Conservation (phyloP, 2,113 vertebrate genomes). For the Daboia siamensis region DNA sequence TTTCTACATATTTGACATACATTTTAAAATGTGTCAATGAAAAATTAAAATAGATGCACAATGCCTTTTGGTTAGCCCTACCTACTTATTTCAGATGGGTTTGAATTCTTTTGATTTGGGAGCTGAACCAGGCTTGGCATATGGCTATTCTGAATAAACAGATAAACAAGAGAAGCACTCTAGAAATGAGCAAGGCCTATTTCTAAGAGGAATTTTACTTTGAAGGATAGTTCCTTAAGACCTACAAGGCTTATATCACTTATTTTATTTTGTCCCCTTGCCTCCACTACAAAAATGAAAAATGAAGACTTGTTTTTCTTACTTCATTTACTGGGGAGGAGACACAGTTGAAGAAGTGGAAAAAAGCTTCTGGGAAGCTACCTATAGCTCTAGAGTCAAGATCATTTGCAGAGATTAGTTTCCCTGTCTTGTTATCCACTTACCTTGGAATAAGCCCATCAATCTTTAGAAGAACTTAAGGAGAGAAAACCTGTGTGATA, state of each 20-base stretch:
- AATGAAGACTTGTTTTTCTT: no score
- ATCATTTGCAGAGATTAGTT: neutral
- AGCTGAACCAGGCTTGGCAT: neutral
- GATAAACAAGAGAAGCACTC: neutral
- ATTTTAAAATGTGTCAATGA: neutral
- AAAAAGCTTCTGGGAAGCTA: no score
- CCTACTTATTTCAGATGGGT: no score
- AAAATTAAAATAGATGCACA: neutral
- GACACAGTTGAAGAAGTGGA: no score
- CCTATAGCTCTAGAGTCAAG: no score
- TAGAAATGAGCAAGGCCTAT: neutral
- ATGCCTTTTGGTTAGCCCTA: neutral
- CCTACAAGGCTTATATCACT: no score
- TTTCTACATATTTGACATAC: neutral
- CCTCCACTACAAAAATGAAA: no score
- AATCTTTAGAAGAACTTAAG: neutral
- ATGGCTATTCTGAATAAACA: neutral
- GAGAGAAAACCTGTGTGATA: neutral
- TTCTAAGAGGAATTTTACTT: neutral
- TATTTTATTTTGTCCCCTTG: no score
- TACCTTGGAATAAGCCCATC: slow-evolving; percentile 6
- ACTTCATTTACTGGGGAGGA: no score
- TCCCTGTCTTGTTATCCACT: neutral
- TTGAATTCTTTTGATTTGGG: neutral
- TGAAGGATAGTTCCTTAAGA: neutral